Conservation (phyloP, 2,113 vertebrate genomes). For the Lepus americanus region DNA sequence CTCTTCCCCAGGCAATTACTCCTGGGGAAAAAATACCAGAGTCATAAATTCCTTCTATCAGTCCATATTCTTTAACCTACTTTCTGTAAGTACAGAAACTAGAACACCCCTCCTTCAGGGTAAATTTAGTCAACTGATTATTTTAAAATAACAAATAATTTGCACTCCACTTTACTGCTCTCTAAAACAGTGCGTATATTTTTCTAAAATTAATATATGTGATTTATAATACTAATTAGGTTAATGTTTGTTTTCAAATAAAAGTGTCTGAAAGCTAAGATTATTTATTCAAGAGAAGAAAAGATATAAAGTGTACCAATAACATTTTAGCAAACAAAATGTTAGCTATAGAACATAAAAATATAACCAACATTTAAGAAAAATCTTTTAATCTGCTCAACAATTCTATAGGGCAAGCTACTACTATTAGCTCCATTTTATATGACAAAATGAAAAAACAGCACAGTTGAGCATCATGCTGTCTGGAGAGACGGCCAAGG, state of each 20-base stretch:
- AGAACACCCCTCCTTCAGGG: background rate
- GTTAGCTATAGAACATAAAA: conserved; percentile 21
- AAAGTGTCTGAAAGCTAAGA: conserved; percentile 4
- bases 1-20: background rate
- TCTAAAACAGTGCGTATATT: background rate
- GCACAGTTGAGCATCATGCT: too few relatives aligned
- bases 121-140: conserved; percentile 27
- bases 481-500: too few relatives aligned
- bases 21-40: background rate
- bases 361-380: background rate
- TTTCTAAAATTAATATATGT: conserved; percentile 27
- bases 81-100: conserved; percentile 30
- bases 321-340: conserved; percentile 39
- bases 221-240: background rate
- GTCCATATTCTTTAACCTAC: background rate
- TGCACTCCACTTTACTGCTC: background rate
- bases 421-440: background rate
- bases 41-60: conserved; percentile 21
- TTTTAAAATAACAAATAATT: conserved; percentile 38
- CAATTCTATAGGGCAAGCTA: background rate
- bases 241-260: conserved; percentile 37
- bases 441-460: background rate
- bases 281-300: conserved; percentile 41
- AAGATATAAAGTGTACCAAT: background rate
- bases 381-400: conserved; percentile 5